Base-by-base conservation (phyloP, 2,888 invertebrate genomes). In the Amaurobius ferox region DNA sequence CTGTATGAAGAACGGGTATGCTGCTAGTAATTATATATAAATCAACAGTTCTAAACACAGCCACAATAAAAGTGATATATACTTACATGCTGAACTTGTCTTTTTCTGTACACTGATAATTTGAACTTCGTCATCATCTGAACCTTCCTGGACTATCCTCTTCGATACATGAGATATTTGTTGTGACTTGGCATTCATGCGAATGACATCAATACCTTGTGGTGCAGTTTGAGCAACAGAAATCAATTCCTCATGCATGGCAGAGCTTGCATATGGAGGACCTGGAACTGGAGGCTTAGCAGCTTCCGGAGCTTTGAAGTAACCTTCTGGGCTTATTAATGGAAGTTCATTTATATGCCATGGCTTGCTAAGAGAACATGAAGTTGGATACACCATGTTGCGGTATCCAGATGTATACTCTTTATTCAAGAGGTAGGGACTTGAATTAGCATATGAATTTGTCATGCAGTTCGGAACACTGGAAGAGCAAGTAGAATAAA, bases 141-240 rank as follows among this genome's bases (percentile, higher is more conserved):
- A 71, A 9, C 13, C 6, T 5, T 39, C 23, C 29, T 66, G 35
- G 16, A 29, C n/a, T 13, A 29, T 9, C 16, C 40, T 83, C 16
- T 44, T 48, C n/a, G 39, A 35, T n/a, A 26, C 26, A n/a, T 55
- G 48, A 13, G 28, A 11, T 19, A 28, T n/a, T 11, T 19, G 32
- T 1, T 55, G 48, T 16, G 61, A 23, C 19, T 55, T 73, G 1
- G 29, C 40, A 55, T 40, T 40, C 28, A 39, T 30, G 40, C 61
- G 62, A 19, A 71, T 19, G 29, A 76, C 32, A 40, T 70, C 62
- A 23, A 85, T 77, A 30, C 72, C 77, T 55, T 77, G 72, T 9
- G 83, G 83, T 26, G 83, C 83, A 39, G 83, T 85, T 72, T 85
- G 83, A 72, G 83, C 83, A 66, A 85, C 77, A 29, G 83, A 85